Evolutionary conservation across 2,888 invertebrate genomes (phyloP).

Genomic region (Caradrina clavipalpis): DNA sequence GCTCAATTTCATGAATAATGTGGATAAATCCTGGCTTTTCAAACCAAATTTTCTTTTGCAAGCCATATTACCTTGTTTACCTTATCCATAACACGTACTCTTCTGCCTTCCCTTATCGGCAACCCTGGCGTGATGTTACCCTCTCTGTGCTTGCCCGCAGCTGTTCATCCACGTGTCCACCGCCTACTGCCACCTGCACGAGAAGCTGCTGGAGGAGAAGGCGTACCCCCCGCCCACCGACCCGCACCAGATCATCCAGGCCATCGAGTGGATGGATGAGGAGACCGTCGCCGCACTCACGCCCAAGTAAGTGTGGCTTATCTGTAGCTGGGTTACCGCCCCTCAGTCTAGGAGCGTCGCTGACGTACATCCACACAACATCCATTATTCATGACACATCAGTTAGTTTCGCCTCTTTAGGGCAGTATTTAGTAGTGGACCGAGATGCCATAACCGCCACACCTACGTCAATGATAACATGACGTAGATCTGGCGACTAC

Average conservation of each 20-base stretch:
- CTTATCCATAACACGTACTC: no score
- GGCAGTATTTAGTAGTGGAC: background rate
- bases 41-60: no score
- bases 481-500: no score
- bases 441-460: background rate
- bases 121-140: background rate
- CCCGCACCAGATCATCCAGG: conserved; percentile 94
- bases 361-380: background rate
- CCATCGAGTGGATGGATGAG: conserved; percentile 95
- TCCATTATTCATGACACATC: conserved; percentile 30
- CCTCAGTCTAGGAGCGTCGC: background rate
- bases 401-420: background rate
- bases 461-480: background rate
- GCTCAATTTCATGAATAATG: no score
- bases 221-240: conserved; percentile 96
- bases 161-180: conserved; percentile 96
- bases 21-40: no score
- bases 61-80: no score
- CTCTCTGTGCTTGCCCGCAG: conserved; percentile 72
- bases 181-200: conserved; percentile 97
- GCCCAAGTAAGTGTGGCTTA: conserved; percentile 79
- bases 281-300: conserved; percentile 88
- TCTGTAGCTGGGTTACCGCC: no score
- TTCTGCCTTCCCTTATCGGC: no score
- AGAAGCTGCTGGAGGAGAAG: conserved; percentile 95